Base-by-base conservation (phyloP, 1,140 invertebrate species). In the Drosophila dunni region DNA sequence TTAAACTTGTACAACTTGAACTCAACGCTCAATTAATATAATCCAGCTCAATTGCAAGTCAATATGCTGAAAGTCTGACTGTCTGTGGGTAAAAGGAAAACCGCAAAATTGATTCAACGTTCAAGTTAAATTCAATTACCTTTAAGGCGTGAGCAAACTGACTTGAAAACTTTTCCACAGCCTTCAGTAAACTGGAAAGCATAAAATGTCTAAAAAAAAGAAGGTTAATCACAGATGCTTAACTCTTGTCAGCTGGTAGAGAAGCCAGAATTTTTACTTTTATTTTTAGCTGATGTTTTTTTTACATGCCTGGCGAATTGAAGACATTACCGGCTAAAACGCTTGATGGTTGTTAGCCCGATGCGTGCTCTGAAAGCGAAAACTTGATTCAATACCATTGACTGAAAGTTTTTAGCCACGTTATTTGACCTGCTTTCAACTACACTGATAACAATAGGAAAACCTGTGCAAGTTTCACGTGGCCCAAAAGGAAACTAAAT, bases 51-150 rank as follows among this genome's bases (percentile, higher is more conserved):
- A 48, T 10, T 48, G 29, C 6, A 15, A 11, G 10, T 9, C 44
- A 48, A 45, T 34, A 13, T 66, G 17, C 17, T 7, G 13, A 65
- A 34, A 36, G 51, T 2, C 17, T 7, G 10, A 65, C 20, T 46
- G 51, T 2, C 15, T 56, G 58, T 8, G 7, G 33, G 50, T 53
- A 11, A 45, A 10, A 15, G 42, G 17, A 24, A 62, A 66, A 15
- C 53, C 44, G 33, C 34, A 29, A 33, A 58, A 60, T 48, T 58
- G 34, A 56, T 24, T 63, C 60, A 62, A 44, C 8, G 44, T 36
- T 50, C 11, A 71, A 50, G 50, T 40, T 68, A 11, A 68, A 74
- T 68, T 74, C 46, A 74, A 74, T 74, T 74, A 74, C 42, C 42
- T 68, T 46, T 24, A 74, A 61, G 34, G 11, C 13, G 42, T 54